phyloP scores from a whole-genome alignment of 1,140 invertebrate species.

The Amphibalanus amphitrite region DNA sequence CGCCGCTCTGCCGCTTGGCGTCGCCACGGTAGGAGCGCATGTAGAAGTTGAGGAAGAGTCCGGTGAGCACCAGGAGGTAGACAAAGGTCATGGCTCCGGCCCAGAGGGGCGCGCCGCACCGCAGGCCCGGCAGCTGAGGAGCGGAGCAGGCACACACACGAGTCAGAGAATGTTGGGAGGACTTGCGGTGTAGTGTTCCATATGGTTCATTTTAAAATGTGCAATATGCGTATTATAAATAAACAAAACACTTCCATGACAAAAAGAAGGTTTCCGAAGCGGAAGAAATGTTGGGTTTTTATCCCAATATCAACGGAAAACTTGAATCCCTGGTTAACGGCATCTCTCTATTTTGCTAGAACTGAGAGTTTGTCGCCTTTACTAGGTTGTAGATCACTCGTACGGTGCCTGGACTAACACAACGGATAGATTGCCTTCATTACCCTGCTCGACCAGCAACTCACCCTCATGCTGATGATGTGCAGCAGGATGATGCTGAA shows the following conservation, averaged over 20 bases:
- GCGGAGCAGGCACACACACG: too few species aligned
- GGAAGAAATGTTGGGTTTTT: background rate
- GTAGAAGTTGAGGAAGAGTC: background rate
- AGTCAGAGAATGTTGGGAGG: too few species aligned
- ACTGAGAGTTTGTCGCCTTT: background rate
- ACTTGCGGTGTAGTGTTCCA: too few species aligned
- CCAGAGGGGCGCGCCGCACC: background rate
- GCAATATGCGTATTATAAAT: too few species aligned
- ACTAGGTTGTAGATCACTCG: too few species aligned
- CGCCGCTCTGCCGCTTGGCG: too few species aligned
- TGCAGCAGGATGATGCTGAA: slow-evolving; percentile 12
- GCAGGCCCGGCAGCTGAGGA: background rate
- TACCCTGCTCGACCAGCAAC: background rate
- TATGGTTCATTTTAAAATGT: too few species aligned
- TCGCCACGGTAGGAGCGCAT: background rate
- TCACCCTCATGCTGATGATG: background rate
- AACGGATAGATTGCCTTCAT: background rate
- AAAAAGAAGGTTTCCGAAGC: too few species aligned
- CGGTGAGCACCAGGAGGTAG: background rate
- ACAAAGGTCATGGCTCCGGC: background rate
- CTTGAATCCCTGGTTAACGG: background rate
- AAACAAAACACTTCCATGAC: too few species aligned
- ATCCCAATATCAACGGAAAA: background rate
- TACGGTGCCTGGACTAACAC: too few species aligned
- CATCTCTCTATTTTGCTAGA: background rate